A percentile compares a stretch with the other conserved stretches of the same genome.
phyloP scores from a whole-genome alignment of 2,113 vertebrate species.

The Neofelis nebulosa region DNA sequence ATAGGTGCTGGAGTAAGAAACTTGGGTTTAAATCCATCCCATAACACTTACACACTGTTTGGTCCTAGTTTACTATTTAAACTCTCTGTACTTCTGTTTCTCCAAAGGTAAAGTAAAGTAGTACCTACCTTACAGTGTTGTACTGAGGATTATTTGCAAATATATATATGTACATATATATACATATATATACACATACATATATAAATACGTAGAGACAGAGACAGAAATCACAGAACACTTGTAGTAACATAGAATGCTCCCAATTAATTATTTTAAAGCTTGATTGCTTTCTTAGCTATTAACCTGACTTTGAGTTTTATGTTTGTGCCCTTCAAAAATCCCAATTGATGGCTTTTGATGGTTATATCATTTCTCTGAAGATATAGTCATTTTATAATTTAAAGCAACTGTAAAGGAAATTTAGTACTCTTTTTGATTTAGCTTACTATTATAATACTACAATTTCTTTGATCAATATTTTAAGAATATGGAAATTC shows the following conservation, averaged over 20 bases:
- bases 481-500: neutral
- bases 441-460: neutral
- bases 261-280: neutral
- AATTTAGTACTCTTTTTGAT: neutral
- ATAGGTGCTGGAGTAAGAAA: neutral
- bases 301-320: neutral
- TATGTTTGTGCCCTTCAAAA: neutral
- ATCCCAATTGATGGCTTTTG: neutral
- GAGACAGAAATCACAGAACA: neutral
- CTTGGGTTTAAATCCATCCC: neutral
- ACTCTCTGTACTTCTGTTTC: neutral
- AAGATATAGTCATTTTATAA: neutral
- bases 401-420: neutral
- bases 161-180: neutral
- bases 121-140: neutral
- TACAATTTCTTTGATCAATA: neutral
- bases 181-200: neutral
- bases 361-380: neutral
- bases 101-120: neutral
- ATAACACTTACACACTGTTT: neutral
- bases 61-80: neutral
- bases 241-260: neutral
- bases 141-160: neutral
- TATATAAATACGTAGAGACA: neutral
- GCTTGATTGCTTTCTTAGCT: neutral